Evolutionary conservation across 2,888 invertebrate species (phyloP).

Genomic region (Muscina levida): DNA sequence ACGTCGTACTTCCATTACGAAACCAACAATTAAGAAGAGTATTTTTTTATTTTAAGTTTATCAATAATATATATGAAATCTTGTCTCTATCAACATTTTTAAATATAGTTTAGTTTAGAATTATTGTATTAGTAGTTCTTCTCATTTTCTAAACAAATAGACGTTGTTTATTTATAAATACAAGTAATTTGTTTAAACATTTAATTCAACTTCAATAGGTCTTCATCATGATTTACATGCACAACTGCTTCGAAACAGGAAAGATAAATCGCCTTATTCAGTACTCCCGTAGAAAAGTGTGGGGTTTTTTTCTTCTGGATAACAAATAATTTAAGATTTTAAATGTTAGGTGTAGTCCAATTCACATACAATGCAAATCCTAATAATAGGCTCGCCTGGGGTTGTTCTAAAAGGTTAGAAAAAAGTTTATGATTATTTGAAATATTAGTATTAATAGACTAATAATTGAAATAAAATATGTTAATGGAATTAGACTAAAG

Average conservation of each 20-base stretch:
- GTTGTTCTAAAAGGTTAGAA: conserved; percentile 86
- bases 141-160: conserved; percentile 35
- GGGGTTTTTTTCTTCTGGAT: background rate
- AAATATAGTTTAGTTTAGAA: conserved; percentile 46
- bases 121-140: conserved; percentile 47
- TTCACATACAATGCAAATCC: conserved; percentile 27
- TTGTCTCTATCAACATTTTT: too few relatives aligned
- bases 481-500: too few relatives aligned
- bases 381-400: conserved; percentile 92
- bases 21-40: conserved; percentile 71
- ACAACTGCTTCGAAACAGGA: background rate
- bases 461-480: too few relatives aligned
- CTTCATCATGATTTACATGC: background rate
- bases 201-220: conserved; percentile 16
- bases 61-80: background rate
- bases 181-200: conserved; percentile 1
- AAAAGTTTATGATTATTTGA: too few relatives aligned
- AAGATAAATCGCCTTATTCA: too few relatives aligned
- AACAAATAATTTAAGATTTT: background rate
- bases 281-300: too few relatives aligned
- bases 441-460: too few relatives aligned
- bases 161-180: conserved; percentile 24
- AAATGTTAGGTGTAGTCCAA: background rate
- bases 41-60: conserved; percentile 68
- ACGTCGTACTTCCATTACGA: conserved; percentile 63